Evolutionary conservation across 2,113 vertebrate genomes (phyloP), one percentile per base, ranked within the genome.

Genomic region (Cryptoleucopteryx plumbea): DNA sequence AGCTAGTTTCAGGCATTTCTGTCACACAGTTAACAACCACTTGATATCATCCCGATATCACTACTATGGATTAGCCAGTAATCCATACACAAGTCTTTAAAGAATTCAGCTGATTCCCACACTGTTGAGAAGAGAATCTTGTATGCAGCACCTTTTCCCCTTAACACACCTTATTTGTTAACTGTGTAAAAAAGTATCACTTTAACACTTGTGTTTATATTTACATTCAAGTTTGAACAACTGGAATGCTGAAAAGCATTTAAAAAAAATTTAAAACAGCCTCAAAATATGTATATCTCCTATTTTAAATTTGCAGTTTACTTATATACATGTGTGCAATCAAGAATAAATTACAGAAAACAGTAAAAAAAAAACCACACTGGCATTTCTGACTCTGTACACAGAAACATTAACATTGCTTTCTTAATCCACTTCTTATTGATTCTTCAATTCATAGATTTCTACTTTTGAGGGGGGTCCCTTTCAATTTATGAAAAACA

Each of bases 61-160:
- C 22, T 31, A 0, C 2, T 18, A 25, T 0, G 3, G 45, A 42
- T 52, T 27, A 48, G 80, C n/a, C 58, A 79, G 62, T 19, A 36
- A 70, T 5, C 17, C 19, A 16, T 1, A 27, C 1, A 7, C 14
- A 55, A 45, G 2, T 19, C 63, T 58, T 29, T 23, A 40, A 10
- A 26, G 43, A 79, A 43, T 17, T 52, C 62, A 52, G 20, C 19
- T 6, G 13, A 80, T 32, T 71, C 59, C 29, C 56, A 58, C 26
- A 10, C 23, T 18, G 16, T 0, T 34, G 42, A 72, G 67, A 65
- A 82, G 29, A 43, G 32, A 86, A 42, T 63, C 55, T 53, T 5
- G 0, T 4, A 16, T 4, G 9, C 47, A 47, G 12, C 21, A 0
- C 1, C 7, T 87, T 89, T 55, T 63, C 65, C 48, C 43, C 52